phyloP scores from a whole-genome alignment of 2,888 invertebrate genomes.

The Crossocerus cetratus region DNA sequence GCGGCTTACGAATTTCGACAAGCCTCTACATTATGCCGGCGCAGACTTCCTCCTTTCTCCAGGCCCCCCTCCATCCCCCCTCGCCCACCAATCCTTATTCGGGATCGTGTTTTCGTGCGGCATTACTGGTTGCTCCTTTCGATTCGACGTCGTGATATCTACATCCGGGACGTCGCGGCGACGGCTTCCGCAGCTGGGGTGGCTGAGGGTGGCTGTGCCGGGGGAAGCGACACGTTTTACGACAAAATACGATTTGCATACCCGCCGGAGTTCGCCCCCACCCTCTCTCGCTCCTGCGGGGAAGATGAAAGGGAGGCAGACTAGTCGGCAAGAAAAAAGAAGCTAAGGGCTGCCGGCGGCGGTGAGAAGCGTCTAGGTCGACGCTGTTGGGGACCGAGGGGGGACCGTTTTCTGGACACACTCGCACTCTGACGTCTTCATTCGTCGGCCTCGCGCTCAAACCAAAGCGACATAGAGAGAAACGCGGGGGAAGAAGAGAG shows the following conservation, averaged over 20 bases:
- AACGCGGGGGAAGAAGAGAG: constrained; percentile 3
- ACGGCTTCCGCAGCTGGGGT: constrained; percentile 37
- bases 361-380: constrained; percentile 8
- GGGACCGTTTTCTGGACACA: background rate
- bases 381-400: constrained; percentile 10
- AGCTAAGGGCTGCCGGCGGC: background rate
- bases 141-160: constrained; percentile 41
- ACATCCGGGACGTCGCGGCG: constrained; percentile 39
- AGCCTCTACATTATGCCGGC: constrained; percentile 2
- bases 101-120: constrained; percentile 4
- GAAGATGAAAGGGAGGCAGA: constrained; percentile 60
- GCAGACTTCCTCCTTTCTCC: constrained; percentile 19
- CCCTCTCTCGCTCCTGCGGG: constrained; percentile 13
- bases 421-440: too few relatives aligned
- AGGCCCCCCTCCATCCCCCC: constrained; percentile 20
- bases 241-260: constrained; percentile 63
- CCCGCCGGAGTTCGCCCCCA: too few relatives aligned
- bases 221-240: constrained; percentile 52
- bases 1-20: constrained; percentile 36
- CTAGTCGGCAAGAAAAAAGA: background rate
- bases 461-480: too few relatives aligned
- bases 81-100: constrained; percentile 2
- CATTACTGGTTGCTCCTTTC: constrained; percentile 6
- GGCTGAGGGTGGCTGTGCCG: too few relatives aligned
- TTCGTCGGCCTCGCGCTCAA: too few relatives aligned